These are phyloP conservation scores for Lontra canadensis DNA, from an alignment of 2,113 vertebrate genomes.

Conservation along the genomic window DNA sequence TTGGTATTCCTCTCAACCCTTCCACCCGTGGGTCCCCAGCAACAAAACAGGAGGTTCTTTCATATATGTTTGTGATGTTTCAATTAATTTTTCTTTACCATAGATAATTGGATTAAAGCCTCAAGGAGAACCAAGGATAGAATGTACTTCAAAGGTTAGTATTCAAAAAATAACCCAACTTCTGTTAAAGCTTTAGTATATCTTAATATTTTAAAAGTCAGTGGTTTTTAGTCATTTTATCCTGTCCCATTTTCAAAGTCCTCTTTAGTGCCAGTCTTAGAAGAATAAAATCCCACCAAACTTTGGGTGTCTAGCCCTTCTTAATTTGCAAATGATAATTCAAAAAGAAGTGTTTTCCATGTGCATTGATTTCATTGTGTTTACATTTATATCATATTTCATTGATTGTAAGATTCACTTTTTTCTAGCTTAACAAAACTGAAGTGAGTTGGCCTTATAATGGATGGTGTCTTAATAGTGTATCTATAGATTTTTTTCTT, in stretches of 20 bases:
- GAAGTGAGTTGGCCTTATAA: not conserved
- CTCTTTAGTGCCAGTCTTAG: not conserved
- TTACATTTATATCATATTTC: not conserved
- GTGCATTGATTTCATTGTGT: not conserved
- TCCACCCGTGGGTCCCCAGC: not conserved
- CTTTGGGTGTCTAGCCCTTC: not conserved
- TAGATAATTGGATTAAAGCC: slow-evolving; percentile 97
- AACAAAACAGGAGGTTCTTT: not conserved
- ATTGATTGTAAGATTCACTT: not conserved
- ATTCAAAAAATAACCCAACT: slow-evolving; percentile 6
- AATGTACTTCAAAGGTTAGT: slow-evolving; percentile 92
- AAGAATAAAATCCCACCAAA: not conserved
- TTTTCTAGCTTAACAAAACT: not conserved
- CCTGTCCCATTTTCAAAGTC: not conserved
- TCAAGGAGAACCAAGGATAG: slow-evolving; percentile 88
- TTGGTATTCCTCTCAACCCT: not conserved
- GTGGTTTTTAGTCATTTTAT: not conserved
- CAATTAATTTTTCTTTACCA: slow-evolving; percentile 62
- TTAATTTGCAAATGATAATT: not conserved
- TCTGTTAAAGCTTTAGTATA: not conserved
- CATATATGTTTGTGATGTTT: not conserved
- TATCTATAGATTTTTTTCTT: not conserved
- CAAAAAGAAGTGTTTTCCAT: not conserved
- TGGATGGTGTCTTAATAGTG: not conserved
- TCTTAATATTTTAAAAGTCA: not conserved